Evolutionary conservation across 2,888 invertebrate genomes (phyloP), one percentile per base, ranked within the genome.

Genomic region (Encarsia formosa): DNA sequence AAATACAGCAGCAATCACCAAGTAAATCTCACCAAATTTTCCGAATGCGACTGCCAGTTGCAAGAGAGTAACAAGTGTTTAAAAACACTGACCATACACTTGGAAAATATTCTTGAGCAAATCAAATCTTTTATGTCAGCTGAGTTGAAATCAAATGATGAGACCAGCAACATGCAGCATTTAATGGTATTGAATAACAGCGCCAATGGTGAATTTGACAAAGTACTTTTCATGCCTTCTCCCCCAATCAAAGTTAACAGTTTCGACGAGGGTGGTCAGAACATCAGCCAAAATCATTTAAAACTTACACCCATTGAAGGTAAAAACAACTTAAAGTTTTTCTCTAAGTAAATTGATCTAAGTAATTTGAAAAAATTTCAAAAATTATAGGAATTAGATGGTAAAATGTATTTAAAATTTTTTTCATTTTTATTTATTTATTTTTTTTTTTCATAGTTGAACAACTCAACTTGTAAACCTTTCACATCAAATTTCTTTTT

Each of bases 231-330:
- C 6, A 63, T 66, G 59, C 58, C 64, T 3, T 70, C 71, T 1
- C 71, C 71, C 22, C 59, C 56, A 8, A 65, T 70, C 11, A 62
- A 64, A 49, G 61, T 72, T 5, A 63, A 65, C 52, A 58, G 53
- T 8, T 58, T 62, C 39, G 50, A 35, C 19, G 52, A 53, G 18
- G 34, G 56, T 4, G 59, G 61, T 18, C 56, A 48, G 26, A 59
- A 41, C 18, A 62, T 64, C 31, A 52, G 60, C 50, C 56, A 59
- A 22, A 65, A 63, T 44, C 52, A 64, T 52, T 53, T 71, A 19
- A 60, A 66, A 35, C 57, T 72, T 18, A 71, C 71, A 3, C 71
- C 71, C 1, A 60, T 65, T 9, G 68, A 70, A 63, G 61, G 66
- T 65, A 63, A 56, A 20, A n/a, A 45, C 34, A 29, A 16, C 32